Evolutionary conservation across 1,140 invertebrate genomes (phyloP).

Genomic region (Araneus ventricosus): DNA sequence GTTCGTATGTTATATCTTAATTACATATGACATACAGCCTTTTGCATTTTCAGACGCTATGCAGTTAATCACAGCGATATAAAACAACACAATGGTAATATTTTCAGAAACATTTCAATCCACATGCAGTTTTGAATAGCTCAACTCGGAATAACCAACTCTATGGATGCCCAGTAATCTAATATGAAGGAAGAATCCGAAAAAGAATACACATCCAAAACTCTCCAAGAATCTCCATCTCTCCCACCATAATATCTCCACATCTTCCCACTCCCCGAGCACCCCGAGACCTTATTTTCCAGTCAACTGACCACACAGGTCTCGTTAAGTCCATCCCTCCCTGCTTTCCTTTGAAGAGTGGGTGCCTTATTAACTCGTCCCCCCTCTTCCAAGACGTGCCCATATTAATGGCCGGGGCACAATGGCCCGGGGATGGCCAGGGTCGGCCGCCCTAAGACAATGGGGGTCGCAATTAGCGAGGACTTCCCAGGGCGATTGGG

Average conservation of each 20-base stretch:
- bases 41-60: too few species aligned
- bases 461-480: conserved; percentile 44
- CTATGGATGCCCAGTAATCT: too few species aligned
- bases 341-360: background rate
- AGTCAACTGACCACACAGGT: conserved; percentile 33
- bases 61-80: too few species aligned
- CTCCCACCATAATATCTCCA: too few species aligned
- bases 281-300: conserved; percentile 25
- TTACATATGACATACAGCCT: too few species aligned
- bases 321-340: background rate
- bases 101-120: too few species aligned
- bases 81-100: too few species aligned
- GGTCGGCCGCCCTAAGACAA: conserved; percentile 57
- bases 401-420: conserved; percentile 46
- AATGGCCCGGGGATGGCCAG: background rate
- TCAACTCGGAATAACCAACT: too few species aligned
- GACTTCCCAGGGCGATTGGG: background rate
- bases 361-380: conserved; percentile 46
- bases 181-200: too few species aligned
- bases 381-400: background rate
- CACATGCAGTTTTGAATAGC: too few species aligned
- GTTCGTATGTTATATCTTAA: too few species aligned
- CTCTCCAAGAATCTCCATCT: background rate
- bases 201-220: background rate
- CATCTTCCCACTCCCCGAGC: background rate